These are phyloP conservation scores for Oreochromis niloticus DNA, from an alignment of 2,113 vertebrate genomes.

Conservation along the genomic window DNA sequence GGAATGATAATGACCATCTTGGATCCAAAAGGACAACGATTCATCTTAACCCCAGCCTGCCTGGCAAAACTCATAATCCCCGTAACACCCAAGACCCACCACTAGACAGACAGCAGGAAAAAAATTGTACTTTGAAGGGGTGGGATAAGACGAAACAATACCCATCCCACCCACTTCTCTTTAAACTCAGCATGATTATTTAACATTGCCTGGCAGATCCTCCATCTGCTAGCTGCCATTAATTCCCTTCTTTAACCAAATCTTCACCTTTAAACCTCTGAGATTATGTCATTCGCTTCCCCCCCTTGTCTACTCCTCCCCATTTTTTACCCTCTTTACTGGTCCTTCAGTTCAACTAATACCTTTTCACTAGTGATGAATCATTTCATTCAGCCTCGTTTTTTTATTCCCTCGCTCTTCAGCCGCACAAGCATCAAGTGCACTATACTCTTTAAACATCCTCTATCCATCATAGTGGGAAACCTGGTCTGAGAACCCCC, in stretches of 20 bases:
- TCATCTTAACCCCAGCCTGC: constrained; percentile 76
- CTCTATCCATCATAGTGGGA: constrained; percentile 69
- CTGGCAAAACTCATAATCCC: constrained; percentile 78
- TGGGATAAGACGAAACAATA: constrained; percentile 74
- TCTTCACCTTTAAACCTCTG: constrained; percentile 62
- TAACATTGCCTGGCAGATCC: constrained; percentile 59
- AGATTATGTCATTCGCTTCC: constrained; percentile 38
- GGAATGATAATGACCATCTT: constrained; percentile 77
- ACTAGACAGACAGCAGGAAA: constrained; percentile 68
- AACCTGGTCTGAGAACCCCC: constrained; percentile 23
- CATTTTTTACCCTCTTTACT: constrained; percentile 17
- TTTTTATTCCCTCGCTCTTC: constrained; percentile 38
- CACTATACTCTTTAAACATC: constrained; percentile 60
- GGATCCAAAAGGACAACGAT: constrained; percentile 78
- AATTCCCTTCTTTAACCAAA: constrained; percentile 58
- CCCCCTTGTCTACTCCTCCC: neutral
- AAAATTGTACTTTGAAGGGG: constrained; percentile 75
- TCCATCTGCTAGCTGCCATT: constrained; percentile 73
- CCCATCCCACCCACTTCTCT: constrained; percentile 42
- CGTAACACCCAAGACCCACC: constrained; percentile 70
- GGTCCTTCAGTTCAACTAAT: constrained; percentile 60
- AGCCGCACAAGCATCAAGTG: constrained; percentile 21
- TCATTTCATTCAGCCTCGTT: constrained; percentile 54
- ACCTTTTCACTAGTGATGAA: constrained; percentile 69
- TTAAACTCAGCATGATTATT: constrained; percentile 53